Base-by-base conservation (phyloP, 2,113 vertebrate species). In the Fulica atra region DNA sequence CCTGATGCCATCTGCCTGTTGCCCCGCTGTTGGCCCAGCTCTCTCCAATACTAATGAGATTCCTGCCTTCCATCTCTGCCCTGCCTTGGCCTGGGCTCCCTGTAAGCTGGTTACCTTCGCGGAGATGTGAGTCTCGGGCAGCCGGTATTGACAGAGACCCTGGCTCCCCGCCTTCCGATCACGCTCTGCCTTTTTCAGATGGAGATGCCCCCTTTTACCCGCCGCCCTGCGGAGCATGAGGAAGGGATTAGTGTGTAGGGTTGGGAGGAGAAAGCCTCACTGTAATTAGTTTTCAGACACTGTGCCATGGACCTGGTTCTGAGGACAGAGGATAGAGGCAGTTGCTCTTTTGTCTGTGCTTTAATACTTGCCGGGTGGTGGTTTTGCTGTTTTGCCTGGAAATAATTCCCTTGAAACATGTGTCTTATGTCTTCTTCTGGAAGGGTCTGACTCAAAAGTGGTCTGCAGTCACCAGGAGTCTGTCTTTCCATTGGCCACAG, bases 381-480 rank as follows among this genome's bases (percentile, higher is more conserved):
- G 53, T 72, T 94, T 87, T 69, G 88, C 92, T 79, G 6, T 28
- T 91, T 29, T 81, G 91, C 86, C 96, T 96, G 96, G 88, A 93
- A 93, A 76, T 73, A 66, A 92, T 95, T 42, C 33, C 31, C 80
- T 53, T 54, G 74, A n/a, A 72, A 63, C 69, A 6, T 57, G 96
- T 87, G 95, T 76, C 38, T 28, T 36, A 6, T 9, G 35, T 72
- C 24, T 31, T 73, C 51, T 60, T 61, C 83, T 78, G 35, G 81
- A 81, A 72, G 96, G 92, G 57, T 71, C 92, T 93, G 88, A 57
- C 93, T 96, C 93, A n/a, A 64, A 46, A 77, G 93, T 42, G 76
- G 59, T 83, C 84, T 86, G 88, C 80, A 94, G 95, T 25, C 93
- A 78, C 74, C 83, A 57, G 92, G 73, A 95, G 88, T 36, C 92